A percentile compares a stretch with the other conserved stretches of the same genome.
Evolutionary conservation across 2,797 vertebrate species (phyloP).

Genomic region (Sebastes miniatus): DNA sequence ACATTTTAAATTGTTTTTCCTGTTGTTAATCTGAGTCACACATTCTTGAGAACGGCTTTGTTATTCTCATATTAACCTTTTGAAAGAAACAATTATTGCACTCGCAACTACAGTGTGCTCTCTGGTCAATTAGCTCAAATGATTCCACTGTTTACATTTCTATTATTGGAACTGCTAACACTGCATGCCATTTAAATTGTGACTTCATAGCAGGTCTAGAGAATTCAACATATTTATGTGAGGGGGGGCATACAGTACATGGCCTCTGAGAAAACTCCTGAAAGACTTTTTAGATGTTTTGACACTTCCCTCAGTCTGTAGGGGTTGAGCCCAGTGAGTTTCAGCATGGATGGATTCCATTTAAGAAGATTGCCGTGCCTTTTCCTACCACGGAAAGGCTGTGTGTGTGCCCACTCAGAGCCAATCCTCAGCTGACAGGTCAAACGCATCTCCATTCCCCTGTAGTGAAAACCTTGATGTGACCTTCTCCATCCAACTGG

Average conservation of each 20-base stretch:
- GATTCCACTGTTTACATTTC: slow-evolving; percentile 9
- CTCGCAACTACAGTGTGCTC: neutral
- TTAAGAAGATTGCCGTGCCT: slow-evolving; percentile 44
- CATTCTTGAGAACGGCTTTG: neutral
- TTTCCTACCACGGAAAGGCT: slow-evolving; percentile 6
- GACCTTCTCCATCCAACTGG: slow-evolving; percentile 62
- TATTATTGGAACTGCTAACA: neutral
- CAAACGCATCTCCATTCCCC: slow-evolving; percentile 60
- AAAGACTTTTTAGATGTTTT: slow-evolving; percentile 43
- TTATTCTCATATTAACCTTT: slow-evolving; percentile 48
- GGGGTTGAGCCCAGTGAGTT: slow-evolving; percentile 38
- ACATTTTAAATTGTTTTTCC: slow-evolving; percentile 5
- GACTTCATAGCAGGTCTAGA: neutral
- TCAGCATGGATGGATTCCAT: slow-evolving; percentile 57
- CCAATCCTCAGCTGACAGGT: slow-evolving; percentile 56
- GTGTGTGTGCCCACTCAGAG: slow-evolving; percentile 29
- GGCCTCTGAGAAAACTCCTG: slow-evolving; percentile 12
- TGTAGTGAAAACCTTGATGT: slow-evolving; percentile 58
- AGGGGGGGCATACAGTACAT: neutral
- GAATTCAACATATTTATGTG: neutral
- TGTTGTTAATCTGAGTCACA: slow-evolving; percentile 8
- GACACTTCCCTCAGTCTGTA: slow-evolving; percentile 19
- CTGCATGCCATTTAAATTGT: slow-evolving; percentile 11
- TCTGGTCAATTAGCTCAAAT: slow-evolving; percentile 17
- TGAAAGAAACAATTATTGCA: slow-evolving; percentile 26